These are phyloP conservation scores for Poecile montanus DNA, from an alignment of 2,797 vertebrate species.

Conservation along the genomic window DNA sequence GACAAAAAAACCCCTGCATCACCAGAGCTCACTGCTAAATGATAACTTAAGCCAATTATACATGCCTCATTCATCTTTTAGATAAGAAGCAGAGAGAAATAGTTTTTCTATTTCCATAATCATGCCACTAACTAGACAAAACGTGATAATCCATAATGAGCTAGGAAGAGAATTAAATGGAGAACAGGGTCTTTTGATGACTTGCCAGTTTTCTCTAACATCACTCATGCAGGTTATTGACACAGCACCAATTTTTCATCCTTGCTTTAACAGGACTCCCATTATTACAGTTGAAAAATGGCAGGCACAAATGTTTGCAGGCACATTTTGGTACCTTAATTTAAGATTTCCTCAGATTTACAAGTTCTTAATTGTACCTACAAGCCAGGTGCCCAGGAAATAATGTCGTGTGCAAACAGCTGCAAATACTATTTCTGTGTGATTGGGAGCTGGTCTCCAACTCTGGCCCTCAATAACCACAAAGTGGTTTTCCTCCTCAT, in stretches of 20 bases:
- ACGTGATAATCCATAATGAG: conserved; percentile 73
- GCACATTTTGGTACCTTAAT: conserved; percentile 12
- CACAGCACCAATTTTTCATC: conserved; percentile 52
- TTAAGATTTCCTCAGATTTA: conserved; percentile 47
- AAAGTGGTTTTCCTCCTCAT: not conserved
- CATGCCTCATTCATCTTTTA: conserved; percentile 58
- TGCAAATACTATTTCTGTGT: not conserved
- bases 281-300: conserved; percentile 22
- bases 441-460: not conserved
- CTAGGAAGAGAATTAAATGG: conserved; percentile 68
- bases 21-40: conserved; percentile 22
- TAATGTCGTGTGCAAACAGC: not conserved
- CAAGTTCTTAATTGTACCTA: conserved; percentile 12
- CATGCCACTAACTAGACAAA: conserved; percentile 67
- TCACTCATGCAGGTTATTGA: conserved; percentile 68
- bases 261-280: not conserved
- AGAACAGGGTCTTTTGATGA: conserved; percentile 61
- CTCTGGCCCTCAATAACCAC: not conserved
- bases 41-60: conserved; percentile 58
- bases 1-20: not conserved
- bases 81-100: conserved; percentile 55
- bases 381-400: conserved; percentile 14
- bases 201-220: conserved; percentile 61
- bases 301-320: conserved; percentile 16
- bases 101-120: conserved; percentile 62